Percentiles rank a stretch among this genome's conserved stretches.
Evolutionary conservation across 2,113 vertebrate genomes (phyloP).

Genomic region (Ictalurus furcatus): DNA sequence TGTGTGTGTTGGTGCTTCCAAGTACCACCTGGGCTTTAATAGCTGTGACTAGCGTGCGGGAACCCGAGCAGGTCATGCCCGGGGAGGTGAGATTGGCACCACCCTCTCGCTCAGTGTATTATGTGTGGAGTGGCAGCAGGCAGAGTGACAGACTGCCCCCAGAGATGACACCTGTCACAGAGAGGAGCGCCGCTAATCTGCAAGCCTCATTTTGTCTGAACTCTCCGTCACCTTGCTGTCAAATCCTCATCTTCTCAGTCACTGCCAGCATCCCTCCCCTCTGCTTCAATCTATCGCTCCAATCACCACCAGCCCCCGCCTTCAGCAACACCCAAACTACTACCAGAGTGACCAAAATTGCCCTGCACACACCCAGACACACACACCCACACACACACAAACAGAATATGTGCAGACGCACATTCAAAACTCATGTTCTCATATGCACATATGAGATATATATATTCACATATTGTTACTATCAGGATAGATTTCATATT

Average conservation of each 20-base stretch:
- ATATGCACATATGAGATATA: not conserved
- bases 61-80: constrained; percentile 63
- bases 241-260: constrained; percentile 92
- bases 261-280: constrained; percentile 80
- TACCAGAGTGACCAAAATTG: constrained; percentile 34
- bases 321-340: constrained; percentile 49
- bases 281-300: constrained; percentile 50
- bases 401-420: not conserved
- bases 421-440: constrained; percentile 27
- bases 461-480: constrained; percentile 31
- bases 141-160: constrained; percentile 96
- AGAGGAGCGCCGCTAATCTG: constrained; percentile 90
- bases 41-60: constrained; percentile 66
- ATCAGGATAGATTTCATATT: constrained; percentile 45
- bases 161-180: constrained; percentile 99
- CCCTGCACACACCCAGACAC: not conserved
- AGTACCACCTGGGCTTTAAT: constrained; percentile 69
- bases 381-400: constrained; percentile 12
- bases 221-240: constrained; percentile 91
- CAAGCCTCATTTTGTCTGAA: constrained; percentile 99
- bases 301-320: constrained; percentile 54
- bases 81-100: constrained; percentile 66
- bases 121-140: constrained; percentile 96
- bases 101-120: constrained; percentile 73
- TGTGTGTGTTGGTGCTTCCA: constrained; percentile 51